These are phyloP conservation scores for Hemichromis elongatus DNA, from an alignment of 2,113 vertebrate species.

Conservation along the genomic window DNA sequence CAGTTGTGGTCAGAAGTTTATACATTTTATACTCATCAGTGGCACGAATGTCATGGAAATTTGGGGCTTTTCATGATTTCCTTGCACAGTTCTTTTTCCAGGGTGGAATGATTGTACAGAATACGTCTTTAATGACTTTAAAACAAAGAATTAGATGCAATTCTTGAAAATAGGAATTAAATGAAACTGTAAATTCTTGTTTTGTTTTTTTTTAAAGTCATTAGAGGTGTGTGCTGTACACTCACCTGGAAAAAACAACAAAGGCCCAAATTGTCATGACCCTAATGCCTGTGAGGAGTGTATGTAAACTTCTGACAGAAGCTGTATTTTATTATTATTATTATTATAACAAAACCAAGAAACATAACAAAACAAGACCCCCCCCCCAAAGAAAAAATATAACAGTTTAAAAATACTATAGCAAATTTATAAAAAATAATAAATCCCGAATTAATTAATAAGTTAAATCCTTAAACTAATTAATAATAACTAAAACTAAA, in stretches of 20 bases:
- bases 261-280: neutral
- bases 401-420: neutral
- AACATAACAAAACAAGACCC: neutral
- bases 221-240: no score
- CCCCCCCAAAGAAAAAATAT: no score
- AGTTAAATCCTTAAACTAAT: neutral
- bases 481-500: no score
- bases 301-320: neutral
- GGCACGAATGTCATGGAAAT: no score
- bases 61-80: no score
- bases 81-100: neutral
- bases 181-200: neutral
- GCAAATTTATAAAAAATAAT: neutral
- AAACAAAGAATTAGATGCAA: neutral
- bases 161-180: neutral
- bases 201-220: neutral
- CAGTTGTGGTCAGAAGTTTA: no score
- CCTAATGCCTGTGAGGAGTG: neutral
- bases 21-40: no score
- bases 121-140: neutral
- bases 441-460: neutral
- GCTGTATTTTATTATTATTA: neutral
- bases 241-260: neutral
- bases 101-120: neutral
- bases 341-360: neutral